A percentile compares a stretch with the other conserved stretches of the same genome.
These are phyloP conservation scores for Corbicula japonica DNA, from an alignment of 2,888 invertebrate species.

Conservation along the genomic window DNA sequence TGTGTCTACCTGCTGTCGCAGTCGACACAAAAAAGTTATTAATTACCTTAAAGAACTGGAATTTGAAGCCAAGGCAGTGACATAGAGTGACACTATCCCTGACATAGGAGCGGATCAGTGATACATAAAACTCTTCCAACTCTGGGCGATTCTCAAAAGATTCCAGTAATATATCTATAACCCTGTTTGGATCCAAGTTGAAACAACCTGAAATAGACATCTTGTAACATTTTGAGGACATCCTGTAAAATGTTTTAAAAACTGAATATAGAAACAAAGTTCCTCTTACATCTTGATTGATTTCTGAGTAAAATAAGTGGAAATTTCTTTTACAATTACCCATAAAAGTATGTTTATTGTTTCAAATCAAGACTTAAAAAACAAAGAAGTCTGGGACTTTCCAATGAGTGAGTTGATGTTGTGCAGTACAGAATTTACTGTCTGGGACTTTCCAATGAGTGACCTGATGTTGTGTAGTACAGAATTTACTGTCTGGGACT, in stretches of 20 bases:
- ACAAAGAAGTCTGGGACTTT: no score
- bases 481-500: no score
- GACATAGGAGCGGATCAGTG: conserved; percentile 95
- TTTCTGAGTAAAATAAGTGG: no score
- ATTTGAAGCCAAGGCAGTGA: conserved; percentile 98
- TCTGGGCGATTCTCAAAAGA: conserved; percentile 93
- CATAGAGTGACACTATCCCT: conserved; percentile 95
- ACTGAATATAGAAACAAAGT: background rate
- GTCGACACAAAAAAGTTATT: no score
- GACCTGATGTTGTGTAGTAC: no score
- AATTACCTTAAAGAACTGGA: conserved; percentile 88
- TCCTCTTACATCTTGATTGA: no score
- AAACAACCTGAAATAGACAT: conserved; percentile 94
- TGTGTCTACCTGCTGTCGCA: no score
- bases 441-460: no score
- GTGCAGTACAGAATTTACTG: no score
- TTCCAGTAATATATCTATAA: conserved; percentile 97
- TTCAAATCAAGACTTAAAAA: no score
- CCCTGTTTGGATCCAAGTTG: conserved; percentile 99
- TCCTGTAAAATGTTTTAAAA: background rate
- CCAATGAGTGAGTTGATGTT: no score
- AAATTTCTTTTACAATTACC: background rate
- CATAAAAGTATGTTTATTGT: background rate
- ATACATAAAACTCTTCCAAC: conserved; percentile 91
- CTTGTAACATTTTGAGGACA: background rate